Evolutionary conservation across 2,888 invertebrate genomes (phyloP), one percentile per base, ranked within the genome.

Genomic region (Serrognathus titanus): DNA sequence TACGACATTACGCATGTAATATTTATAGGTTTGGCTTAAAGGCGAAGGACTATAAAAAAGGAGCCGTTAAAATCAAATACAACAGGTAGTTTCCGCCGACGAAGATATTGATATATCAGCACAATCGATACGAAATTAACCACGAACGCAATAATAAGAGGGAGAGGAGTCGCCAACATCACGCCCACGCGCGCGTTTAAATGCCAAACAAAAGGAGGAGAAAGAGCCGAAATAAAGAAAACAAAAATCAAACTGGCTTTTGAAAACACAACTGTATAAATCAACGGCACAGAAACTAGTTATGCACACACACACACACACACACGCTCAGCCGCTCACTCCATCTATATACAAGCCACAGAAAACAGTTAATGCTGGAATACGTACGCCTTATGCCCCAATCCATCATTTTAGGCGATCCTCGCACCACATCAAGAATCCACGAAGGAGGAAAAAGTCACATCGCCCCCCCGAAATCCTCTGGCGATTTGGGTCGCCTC

Each of bases 381-480:
- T 78, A 83, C 87, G 82, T 83, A 87, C 87, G 85, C 82, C 86
- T 82, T 70, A 87, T 85, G 65, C 87, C 86, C 86, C 86, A 87
- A 80, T 87, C 87, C 86, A 87, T 85, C 86, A 86, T 86, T 71
- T 78, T 83, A 63, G 59, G 51, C 61, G 54, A 43, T 48, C 35
- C 8, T 35, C 11, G 31, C 31, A 12, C 31, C 31, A 46, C 13
- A 48, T 31, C 35, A 5, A 40, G 6, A 13, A 40, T 40, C 40
- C 11, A 5, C n/a, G 40, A 9, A 7, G 12, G 40, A 48, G 31
- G 12, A 31, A 48, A 48, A 48, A 48, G 3, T 9, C 9, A 31
- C 16, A 36, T 48, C 16, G 36, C 12, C 48, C 35, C 20, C 20
- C 16, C 16, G 16, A 16, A 16, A 3, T 3, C 16, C 3, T 3